Evolutionary conservation across 2,888 invertebrate genomes (phyloP).

Genomic region (Dione juno): DNA sequence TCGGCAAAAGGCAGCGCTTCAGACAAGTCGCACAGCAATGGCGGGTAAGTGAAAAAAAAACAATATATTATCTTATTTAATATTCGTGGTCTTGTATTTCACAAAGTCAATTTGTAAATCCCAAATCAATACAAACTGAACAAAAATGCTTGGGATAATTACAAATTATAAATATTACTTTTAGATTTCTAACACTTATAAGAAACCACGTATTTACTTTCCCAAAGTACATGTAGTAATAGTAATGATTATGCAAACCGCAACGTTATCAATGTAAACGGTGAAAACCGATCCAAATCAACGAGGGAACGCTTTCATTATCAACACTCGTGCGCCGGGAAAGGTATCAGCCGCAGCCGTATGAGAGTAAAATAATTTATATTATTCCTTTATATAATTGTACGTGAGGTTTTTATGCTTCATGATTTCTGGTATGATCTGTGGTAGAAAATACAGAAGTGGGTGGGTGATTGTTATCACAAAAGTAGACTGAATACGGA

Average conservation of each 20-base stretch:
- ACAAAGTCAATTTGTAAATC: no score
- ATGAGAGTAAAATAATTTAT: slow-evolving; percentile 27
- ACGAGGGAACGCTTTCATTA: slow-evolving; percentile 33
- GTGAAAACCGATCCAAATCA: slow-evolving; percentile 41
- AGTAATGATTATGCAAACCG: slow-evolving; percentile 40
- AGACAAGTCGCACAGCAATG: slow-evolving; percentile 75
- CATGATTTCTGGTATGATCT: not conserved
- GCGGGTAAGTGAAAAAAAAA: slow-evolving; percentile 67
- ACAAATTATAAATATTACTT: not conserved
- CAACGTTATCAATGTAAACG: slow-evolving; percentile 33
- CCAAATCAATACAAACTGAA: no score
- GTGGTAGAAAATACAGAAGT: not conserved
- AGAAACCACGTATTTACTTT: slow-evolving; percentile 29
- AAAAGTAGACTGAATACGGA: no score
- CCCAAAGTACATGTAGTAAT: slow-evolving; percentile 26
- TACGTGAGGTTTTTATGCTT: slow-evolving; percentile 8
- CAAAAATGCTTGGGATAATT: no score
- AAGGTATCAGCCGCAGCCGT: slow-evolving; percentile 13
- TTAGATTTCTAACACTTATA: slow-evolving; percentile 6
- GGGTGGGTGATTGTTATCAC: no score
- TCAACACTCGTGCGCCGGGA: slow-evolving; percentile 19
- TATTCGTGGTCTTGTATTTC: not conserved
- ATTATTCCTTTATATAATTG: slow-evolving; percentile 1
- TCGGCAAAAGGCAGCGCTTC: slow-evolving; percentile 66
- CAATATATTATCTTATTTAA: not conserved